Conservation (phyloP, 2,113 vertebrate genomes). For the Craseonycteris thonglongyai region DNA sequence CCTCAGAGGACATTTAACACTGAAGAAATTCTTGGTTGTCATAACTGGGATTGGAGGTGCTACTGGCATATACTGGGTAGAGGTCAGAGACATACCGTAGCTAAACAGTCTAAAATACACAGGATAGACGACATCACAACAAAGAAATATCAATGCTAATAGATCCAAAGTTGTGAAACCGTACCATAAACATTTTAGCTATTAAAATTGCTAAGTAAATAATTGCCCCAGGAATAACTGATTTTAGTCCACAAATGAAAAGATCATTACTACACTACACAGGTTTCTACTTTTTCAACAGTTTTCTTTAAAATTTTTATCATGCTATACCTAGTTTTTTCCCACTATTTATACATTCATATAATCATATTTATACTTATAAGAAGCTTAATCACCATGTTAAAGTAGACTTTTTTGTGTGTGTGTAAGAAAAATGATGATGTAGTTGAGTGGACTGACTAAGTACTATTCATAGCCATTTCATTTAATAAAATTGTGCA, state of each 20-base stretch:
- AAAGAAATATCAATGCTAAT: not conserved
- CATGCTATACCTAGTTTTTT: not conserved
- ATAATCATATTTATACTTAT: not conserved
- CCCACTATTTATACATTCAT: not conserved
- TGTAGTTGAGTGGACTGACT: not conserved
- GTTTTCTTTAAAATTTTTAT: not conserved
- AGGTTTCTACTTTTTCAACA: not conserved
- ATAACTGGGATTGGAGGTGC: rapidly evolving
- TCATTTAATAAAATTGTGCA: not conserved
- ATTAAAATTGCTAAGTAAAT: not conserved
- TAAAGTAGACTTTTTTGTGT: not conserved
- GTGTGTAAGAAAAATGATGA: not conserved
- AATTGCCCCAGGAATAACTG: not conserved
- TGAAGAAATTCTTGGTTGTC: not conserved
- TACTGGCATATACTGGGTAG: not conserved
- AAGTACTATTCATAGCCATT: not conserved
- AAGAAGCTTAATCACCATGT: not conserved
- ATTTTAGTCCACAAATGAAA: not conserved
- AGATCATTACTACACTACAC: not conserved
- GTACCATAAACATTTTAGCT: not conserved
- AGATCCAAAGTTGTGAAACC: not conserved
- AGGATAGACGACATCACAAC: not conserved
- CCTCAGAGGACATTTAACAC: not conserved
- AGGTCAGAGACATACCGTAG: too few relatives aligned
- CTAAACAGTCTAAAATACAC: not conserved